These are phyloP conservation scores for Rhabdomys pumilio DNA, from an alignment of 2,797 vertebrate genomes.

Conservation along the genomic window DNA sequence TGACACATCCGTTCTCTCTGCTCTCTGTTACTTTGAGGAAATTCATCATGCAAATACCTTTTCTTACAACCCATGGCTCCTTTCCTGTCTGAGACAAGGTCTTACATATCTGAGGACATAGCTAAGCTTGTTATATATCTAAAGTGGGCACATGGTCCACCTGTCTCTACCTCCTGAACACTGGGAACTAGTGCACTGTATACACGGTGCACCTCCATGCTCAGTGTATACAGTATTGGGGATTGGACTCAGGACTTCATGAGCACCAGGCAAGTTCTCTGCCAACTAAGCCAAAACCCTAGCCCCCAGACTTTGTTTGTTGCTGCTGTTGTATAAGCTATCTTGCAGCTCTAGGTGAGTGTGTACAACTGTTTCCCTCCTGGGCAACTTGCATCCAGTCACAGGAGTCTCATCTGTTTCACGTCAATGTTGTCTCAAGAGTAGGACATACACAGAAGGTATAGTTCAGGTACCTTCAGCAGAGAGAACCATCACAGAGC, in stretches of 20 bases:
- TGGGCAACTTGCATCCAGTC: background rate
- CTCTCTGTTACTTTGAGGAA: conserved; percentile 36
- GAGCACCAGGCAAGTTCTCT: background rate
- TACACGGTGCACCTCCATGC: background rate
- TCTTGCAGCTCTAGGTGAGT: background rate
- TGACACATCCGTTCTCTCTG: background rate
- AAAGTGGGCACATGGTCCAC: background rate
- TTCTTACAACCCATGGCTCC: background rate
- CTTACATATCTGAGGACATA: background rate
- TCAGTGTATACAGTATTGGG: background rate
- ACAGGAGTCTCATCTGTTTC: background rate
- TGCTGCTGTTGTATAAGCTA: background rate
- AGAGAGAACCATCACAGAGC: background rate
- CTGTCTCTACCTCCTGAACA: background rate
- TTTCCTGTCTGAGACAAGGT: background rate
- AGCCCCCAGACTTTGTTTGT: background rate
- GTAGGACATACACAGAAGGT: background rate
- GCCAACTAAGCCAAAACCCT: background rate
- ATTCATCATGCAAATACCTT: background rate
- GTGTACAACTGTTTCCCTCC: too few relatives aligned
- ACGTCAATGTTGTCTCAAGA: background rate
- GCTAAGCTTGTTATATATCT: too few relatives aligned
- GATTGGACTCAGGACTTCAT: background rate
- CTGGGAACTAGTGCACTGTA: background rate
- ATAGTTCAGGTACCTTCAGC: background rate